These are phyloP conservation scores for Haliclona indistincta DNA, from an alignment of 37 sponge, comb jelly and placozoan species.

Conservation along the genomic window DNA sequence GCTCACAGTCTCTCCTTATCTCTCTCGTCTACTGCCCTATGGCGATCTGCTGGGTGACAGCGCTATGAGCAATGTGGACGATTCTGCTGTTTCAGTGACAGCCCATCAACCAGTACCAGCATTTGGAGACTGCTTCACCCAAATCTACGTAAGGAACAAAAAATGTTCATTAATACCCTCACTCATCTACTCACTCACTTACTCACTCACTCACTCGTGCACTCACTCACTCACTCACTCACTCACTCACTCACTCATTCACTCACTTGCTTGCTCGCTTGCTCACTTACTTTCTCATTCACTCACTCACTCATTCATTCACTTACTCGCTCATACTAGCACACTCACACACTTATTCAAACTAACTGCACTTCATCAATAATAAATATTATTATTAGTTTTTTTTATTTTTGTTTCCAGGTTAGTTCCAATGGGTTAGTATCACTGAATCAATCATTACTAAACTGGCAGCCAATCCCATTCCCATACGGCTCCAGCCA, in stretches of 20 bases:
- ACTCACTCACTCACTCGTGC: background rate
- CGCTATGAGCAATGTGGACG: background rate
- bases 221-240: background rate
- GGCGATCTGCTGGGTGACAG: background rate
- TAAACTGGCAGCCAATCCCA: slow-evolving; percentile 29
- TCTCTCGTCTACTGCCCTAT: background rate
- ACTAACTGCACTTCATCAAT: background rate
- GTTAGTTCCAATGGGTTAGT: slow-evolving; percentile 51
- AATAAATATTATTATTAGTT: no score
- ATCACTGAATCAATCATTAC: slow-evolving; percentile 35
- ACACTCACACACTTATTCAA: background rate
- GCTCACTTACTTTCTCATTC: background rate
- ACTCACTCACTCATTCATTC: background rate
- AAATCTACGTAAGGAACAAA: background rate
- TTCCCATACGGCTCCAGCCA: slow-evolving; percentile 38
- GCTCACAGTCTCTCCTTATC: background rate
- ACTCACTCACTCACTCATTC: no score
- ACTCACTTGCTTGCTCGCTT: no score
- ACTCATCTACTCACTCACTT: background rate
- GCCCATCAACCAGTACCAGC: background rate
- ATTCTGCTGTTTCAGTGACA: background rate
- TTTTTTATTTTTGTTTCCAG: slow-evolving; percentile 19
- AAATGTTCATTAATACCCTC: background rate
- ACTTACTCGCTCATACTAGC: background rate
- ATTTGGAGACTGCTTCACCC: background rate